Base-by-base conservation (phyloP, 2,113 vertebrate genomes). In the Glareola pratincola region DNA sequence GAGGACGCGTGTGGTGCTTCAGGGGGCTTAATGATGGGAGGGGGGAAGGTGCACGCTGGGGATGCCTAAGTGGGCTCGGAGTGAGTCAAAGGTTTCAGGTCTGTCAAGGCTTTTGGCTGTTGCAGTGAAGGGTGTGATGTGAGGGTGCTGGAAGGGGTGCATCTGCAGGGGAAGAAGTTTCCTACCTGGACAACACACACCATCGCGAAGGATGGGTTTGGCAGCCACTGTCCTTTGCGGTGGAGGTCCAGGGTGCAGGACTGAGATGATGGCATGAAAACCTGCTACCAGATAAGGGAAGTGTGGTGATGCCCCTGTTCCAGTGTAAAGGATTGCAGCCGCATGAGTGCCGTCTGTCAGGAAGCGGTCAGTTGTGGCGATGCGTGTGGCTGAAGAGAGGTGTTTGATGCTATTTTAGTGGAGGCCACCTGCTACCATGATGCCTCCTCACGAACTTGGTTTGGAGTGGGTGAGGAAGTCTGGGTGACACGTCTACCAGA, bases 101-200 rank as follows among this genome's bases (percentile, higher is more conserved):
- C 16, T 87, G 30, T 11, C 18, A 18, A 24, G 29, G 24, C 16
- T 69, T 43, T 76, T n/a, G 27, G 19, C 9, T 68, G 21, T 14
- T 5, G 1, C 11, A 24, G 48, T 48, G 48, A 83, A 47, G 2
- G 20, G 16, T 45, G 54, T 63, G 15, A 29, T 56, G 39, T 74
- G 54, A 59, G 47, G 8, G 14, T 1, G 1, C 19, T 66, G 41
- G 19, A 16, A 69, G 16, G 21, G 41, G 62, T 26, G n/a, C 13
- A 20, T 8, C 13, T 54, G 24, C 4, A 0, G 16, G 19, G 36
- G 24, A 77, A 75, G 78, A 45, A 23, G 14, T 68, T 88, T 71
- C 24, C 8, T 53, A 16, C 21, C 12, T 41, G 26, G 14, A 59
- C 10, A 36, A 45, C 0, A 14, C 4, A 14, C 0, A 0, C 15